Evolutionary conservation across 2,888 invertebrate species (phyloP).

Genomic region (Limnephilus lunatus): DNA sequence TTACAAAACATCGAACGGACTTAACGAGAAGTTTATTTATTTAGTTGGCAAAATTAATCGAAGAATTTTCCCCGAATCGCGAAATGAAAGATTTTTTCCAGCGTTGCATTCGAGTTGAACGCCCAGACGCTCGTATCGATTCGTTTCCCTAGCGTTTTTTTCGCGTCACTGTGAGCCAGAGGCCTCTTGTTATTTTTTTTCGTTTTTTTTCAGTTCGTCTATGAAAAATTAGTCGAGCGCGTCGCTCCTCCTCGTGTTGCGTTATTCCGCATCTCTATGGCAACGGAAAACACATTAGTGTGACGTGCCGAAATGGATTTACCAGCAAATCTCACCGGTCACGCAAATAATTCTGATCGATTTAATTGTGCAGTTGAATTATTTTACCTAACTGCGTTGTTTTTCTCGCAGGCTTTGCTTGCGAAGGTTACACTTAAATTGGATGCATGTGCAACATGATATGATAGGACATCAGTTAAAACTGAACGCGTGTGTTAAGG

Average conservation of each 20-base stretch:
- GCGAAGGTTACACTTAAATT: not conserved
- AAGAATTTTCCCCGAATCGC: not conserved
- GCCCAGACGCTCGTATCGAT: slow-evolving; percentile 36
- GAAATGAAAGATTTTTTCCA: slow-evolving; percentile 18
- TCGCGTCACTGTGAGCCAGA: slow-evolving; percentile 22
- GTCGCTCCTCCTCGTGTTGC: slow-evolving; percentile 13
- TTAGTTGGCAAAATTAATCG: not conserved
- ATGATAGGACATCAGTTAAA: not conserved
- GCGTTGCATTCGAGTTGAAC: slow-evolving; percentile 36
- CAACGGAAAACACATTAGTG: slow-evolving; percentile 19
- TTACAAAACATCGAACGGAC: not conserved
- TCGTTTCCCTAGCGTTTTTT: slow-evolving; percentile 36
- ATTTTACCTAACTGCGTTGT: not conserved
- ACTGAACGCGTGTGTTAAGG: not conserved
- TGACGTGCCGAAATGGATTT: slow-evolving; percentile 25
- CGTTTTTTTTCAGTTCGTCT: slow-evolving; percentile 31
- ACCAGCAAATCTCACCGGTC: slow-evolving; percentile 12
- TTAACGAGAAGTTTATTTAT: not conserved
- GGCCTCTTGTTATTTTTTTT: slow-evolving; percentile 21
- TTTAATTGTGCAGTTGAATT: slow-evolving; percentile 14
- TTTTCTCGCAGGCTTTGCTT: not conserved
- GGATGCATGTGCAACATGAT: not conserved
- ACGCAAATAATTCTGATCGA: slow-evolving; percentile 31
- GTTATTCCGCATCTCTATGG: slow-evolving; percentile 23
- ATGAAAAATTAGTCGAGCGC: slow-evolving; percentile 41